Evolutionary conservation across 2,888 invertebrate genomes (phyloP), one percentile per base, ranked within the genome.

Genomic region (Tethea ocularis): DNA sequence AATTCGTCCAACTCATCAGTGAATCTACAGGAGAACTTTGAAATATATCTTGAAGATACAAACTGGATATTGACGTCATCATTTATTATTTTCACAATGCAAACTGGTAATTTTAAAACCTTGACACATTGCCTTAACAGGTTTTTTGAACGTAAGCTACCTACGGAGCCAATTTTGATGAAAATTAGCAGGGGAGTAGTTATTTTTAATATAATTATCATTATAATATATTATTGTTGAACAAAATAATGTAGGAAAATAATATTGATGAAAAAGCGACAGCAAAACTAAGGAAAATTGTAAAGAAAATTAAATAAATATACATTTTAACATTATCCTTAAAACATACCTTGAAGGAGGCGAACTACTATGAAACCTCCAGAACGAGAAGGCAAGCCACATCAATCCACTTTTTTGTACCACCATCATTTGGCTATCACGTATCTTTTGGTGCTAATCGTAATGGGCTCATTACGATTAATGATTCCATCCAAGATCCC

Each of bases 21-120:
- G 7, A 89, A 68, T 59, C 93, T 95, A 0, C 95, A 95, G 55
- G 90, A 94, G 17, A 96, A 94, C 74, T 94, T 96, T 36, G 95
- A 94, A 62, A 94, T 94, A 8, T 97, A 97, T 77, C 86, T 93
- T 55, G 97, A 97, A 78, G 98, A 98, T 78, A 96, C 97, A 15
- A 96, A 96, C 72, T 98, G 97, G 97, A 96, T 98, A 52, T 93
- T 98, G 61, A 97, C 97, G 0, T 78, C 77, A 2, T 82, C 82
- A 0, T 82, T 82, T 58, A 82, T 82, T 76, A 97, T 98, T 68
- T 97, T 98, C 81, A 97, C 97, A 2, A 98, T 98, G 98, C 97
- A 98, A 91, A 97, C 97, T 65, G 97, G 97, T 96, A 85, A 62
- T 26, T 1, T 17, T 3, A 22, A 20, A n/a, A 53, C 24, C 17